Percentiles rank a stretch among this genome's conserved stretches.
phyloP scores from a whole-genome alignment of 2,113 vertebrate genomes.

The Theristicus caerulescens region DNA sequence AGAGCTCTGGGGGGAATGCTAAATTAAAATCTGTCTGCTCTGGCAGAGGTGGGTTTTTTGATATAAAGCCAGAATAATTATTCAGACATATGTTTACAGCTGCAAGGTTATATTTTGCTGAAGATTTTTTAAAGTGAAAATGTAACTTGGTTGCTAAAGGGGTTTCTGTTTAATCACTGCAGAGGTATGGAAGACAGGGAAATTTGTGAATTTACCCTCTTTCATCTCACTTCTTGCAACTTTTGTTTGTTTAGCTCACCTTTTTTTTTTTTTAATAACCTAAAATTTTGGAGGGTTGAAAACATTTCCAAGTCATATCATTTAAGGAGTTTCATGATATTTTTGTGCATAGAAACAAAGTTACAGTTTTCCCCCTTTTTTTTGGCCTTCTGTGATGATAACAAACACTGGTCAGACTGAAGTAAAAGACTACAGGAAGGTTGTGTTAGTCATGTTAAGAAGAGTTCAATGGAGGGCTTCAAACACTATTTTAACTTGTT shows the following conservation, averaged over 20 bases:
- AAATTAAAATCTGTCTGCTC: slow-evolving; percentile 82
- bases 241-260: not conserved
- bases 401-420: not conserved
- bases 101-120: slow-evolving; percentile 71
- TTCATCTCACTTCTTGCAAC: slow-evolving; percentile 21
- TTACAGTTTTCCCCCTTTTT: not conserved
- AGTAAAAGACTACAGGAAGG: not conserved
- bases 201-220: not conserved
- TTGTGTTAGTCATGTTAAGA: slow-evolving; percentile 39
- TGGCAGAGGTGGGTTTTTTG: slow-evolving; percentile 77
- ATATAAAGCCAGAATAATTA: slow-evolving; percentile 80
- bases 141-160: slow-evolving; percentile 59
- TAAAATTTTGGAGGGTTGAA: not conserved
- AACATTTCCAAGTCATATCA: not conserved
- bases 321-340: not conserved
- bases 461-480: slow-evolving; percentile 60
- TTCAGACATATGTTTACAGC: slow-evolving; percentile 79
- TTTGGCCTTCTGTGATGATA: not conserved
- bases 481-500: slow-evolving; percentile 72
- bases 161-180: slow-evolving; percentile 45
- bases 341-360: not conserved
- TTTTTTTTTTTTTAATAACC: not conserved
- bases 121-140: slow-evolving; percentile 69
- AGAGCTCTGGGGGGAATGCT: slow-evolving; percentile 80
- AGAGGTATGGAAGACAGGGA: not conserved